phyloP scores from a whole-genome alignment of 2,888 invertebrate species.

The Rhingia rostrata region DNA sequence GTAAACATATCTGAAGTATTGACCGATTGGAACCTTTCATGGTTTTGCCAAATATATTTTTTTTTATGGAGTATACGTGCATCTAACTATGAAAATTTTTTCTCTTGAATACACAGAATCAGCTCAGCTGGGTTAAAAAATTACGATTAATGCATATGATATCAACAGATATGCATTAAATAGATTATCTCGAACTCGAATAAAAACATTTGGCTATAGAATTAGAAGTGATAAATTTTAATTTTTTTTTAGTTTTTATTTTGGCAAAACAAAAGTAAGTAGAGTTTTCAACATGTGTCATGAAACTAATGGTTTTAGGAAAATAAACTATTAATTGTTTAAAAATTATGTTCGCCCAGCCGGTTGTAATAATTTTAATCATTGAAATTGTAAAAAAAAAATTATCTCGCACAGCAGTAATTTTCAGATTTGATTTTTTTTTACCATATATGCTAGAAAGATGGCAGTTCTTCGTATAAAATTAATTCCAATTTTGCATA shows the following conservation, averaged over 20 bases:
- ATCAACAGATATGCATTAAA: slow-evolving; percentile 72
- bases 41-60: slow-evolving; percentile 59
- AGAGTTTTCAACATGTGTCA: slow-evolving; percentile 57
- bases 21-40: slow-evolving; percentile 64
- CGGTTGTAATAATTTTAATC: slow-evolving; percentile 49
- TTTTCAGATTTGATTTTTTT: slow-evolving; percentile 11
- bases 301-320: background rate
- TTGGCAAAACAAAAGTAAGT: slow-evolving; percentile 69
- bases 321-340: slow-evolving; percentile 36
- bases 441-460: slow-evolving; percentile 45
- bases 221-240: slow-evolving; percentile 42
- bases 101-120: slow-evolving; percentile 55
- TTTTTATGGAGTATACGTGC: slow-evolving; percentile 51
- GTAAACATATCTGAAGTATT: slow-evolving; percentile 70
- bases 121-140: slow-evolving; percentile 44
- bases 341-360: slow-evolving; percentile 14
- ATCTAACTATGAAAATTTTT: slow-evolving; percentile 40
- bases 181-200: slow-evolving; percentile 40
- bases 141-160: slow-evolving; percentile 36
- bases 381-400: slow-evolving; percentile 11
- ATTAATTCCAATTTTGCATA: slow-evolving; percentile 16
- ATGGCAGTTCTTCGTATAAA: slow-evolving; percentile 22
- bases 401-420: slow-evolving; percentile 11
- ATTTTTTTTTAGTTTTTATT: slow-evolving; percentile 35
- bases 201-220: slow-evolving; percentile 53